Conservation (phyloP, 2,888 invertebrate species). For the Archips xylosteana region DNA sequence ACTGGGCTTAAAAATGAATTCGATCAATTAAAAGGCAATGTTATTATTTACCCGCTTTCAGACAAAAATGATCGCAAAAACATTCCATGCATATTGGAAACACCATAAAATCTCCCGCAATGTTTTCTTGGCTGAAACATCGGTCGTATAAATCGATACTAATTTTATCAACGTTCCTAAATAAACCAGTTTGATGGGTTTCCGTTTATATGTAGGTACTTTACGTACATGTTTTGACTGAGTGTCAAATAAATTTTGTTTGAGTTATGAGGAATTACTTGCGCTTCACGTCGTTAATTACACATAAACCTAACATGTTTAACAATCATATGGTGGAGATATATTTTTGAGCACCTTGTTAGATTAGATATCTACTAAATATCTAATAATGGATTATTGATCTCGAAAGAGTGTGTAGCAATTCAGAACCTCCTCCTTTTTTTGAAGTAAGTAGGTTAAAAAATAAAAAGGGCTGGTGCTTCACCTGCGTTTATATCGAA, state of each 20-base stretch:
- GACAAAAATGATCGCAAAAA: background rate
- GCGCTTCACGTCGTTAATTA: background rate
- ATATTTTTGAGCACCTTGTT: background rate
- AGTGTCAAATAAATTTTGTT: constrained; percentile 11
- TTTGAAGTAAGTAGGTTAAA: too few species aligned
- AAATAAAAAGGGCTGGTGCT: too few species aligned
- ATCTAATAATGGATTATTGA: too few species aligned
- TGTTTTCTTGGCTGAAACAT: constrained; percentile 17
- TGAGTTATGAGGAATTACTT: background rate
- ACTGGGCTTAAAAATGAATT: background rate
- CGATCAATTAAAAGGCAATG: background rate
- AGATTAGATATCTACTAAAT: background rate
- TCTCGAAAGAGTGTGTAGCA: too few species aligned
- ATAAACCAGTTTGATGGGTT: constrained; percentile 39
- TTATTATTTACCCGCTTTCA: background rate
- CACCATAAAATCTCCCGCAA: background rate
- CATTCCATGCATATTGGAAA: constrained; percentile 13
- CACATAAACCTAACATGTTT: background rate
- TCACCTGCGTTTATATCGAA: too few species aligned
- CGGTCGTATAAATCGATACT: constrained; percentile 28
- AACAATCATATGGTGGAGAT: background rate
- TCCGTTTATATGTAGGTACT: constrained; percentile 20
- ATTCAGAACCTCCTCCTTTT: too few species aligned
- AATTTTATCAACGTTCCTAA: constrained; percentile 34
- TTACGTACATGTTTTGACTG: constrained; percentile 27